Evolutionary conservation across 1,140 invertebrate genomes (phyloP), one percentile per base, ranked within the genome.

Genomic region (Macrotrachela quadricornifera): DNA sequence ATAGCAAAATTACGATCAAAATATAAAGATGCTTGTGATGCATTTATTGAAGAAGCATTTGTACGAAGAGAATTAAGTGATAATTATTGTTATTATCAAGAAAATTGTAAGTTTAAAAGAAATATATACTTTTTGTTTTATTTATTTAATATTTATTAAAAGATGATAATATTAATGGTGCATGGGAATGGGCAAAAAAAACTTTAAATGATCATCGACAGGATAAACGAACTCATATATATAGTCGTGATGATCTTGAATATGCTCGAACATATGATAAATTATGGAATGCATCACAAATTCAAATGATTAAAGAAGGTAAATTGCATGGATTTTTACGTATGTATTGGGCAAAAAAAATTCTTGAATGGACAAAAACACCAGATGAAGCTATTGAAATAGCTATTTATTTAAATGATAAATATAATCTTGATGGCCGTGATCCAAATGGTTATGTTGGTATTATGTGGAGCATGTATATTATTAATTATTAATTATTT

Each of bases 321-420:
- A 88, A 88, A 71, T 84, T 88, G 76, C 85, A 90, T 66, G 84
- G 84, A 2, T 90, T 85, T 64, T 67, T 90, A 47, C 70, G 85
- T 49, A 90, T 90, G 85, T 91, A 91, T 69, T 90, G 85, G 85
- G 83, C 83, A 10, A 91, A 91, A 65, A 87, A 86, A 70, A 83
- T 86, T 53, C 67, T 87, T 11, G 83, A 87, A 65, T 87, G 84
- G 84, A 80, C 80, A 0, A 61, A 71, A 36, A 75, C 71, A 15
- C 84, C 85, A 0, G 81, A 85, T 61, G 74, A 79, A 57, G 85
- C 83, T 0, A 67, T 91, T 2, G 73, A 78, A 59, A 77, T 75
- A 61, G 74, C 80, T 0, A 80, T 85, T 58, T 80, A 81, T 63
- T 69, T 87, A 13, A 91, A 91, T 72, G 84, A 90, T 65, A 79